Evolutionary conservation across 1,140 invertebrate genomes (phyloP), one percentile per base, ranked within the genome.

Genomic region (Nephotettix cincticeps): DNA sequence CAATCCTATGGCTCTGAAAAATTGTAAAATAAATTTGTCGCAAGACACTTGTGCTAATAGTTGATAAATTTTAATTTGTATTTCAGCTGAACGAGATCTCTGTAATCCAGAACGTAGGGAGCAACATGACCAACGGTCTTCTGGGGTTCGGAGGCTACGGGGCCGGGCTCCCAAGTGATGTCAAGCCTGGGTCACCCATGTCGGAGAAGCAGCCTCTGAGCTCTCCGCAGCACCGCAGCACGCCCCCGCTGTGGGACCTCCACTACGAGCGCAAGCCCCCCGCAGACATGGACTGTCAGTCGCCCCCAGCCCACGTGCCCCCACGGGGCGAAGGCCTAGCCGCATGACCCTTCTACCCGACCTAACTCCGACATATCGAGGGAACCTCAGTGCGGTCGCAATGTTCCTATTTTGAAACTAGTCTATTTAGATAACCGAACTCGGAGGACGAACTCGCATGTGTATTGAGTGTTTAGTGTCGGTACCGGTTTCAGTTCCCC

Each of bases 41-140:
- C n/a, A n/a, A n/a, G n/a, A n/a, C n/a, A n/a, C n/a, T n/a, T n/a
- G n/a, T n/a, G n/a, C n/a, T n/a, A n/a, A n/a, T n/a, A n/a, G n/a
- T n/a, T n/a, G n/a, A n/a, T n/a, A n/a, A n/a, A n/a, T n/a, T n/a
- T n/a, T n/a, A n/a, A n/a, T n/a, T 54, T 6, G 72, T 66, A 17
- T 82, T 83, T 69, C 81, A 88, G 83, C 81, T 88, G 79, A 89
- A 88, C 78, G 87, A 88, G 80, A 87, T 89, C 71, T 86, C 86
- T 70, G 86, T 88, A 67, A 88, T 88, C 40, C 87, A 88, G 76
- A 75, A 75, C 67, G 74, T 73, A 17, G 71, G 68, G 47, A 73
- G 69, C n/a, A 67, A 79, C 79, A 47, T 73, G 76, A n/a, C 28
- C 51, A 72, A 61, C 67, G 71, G 71, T n/a, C 36, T 71, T 43